Conservation (phyloP, 2,113 vertebrate species). For the Lycocorax pyrrhopterus region DNA sequence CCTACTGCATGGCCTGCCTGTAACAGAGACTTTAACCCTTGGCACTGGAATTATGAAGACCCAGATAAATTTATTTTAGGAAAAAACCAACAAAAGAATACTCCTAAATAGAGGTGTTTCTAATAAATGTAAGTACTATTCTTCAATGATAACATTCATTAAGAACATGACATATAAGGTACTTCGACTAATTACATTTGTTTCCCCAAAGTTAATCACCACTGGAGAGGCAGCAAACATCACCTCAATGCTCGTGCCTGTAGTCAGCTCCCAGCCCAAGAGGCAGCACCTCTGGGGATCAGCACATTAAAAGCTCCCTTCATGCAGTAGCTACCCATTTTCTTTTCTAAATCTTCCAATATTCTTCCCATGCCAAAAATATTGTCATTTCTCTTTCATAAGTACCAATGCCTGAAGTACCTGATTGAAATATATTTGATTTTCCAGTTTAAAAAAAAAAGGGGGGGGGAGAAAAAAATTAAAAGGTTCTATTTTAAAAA, state of each 20-base stretch:
- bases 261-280: neutral
- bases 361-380: neutral
- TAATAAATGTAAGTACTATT: neutral
- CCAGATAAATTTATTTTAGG: neutral
- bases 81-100: rapidly evolving
- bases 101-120: neutral
- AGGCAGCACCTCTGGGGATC: neutral
- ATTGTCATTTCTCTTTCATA: neutral
- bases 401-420: neutral
- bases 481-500: neutral
- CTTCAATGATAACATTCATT: neutral
- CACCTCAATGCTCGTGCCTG: neutral
- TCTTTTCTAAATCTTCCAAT: neutral
- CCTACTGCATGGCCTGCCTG: neutral
- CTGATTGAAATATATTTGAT: neutral
- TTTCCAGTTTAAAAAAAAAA: neutral
- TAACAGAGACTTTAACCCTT: neutral
- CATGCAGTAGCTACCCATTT: neutral
- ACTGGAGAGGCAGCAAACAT: neutral
- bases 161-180: neutral
- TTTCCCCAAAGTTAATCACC: neutral
- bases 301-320: neutral
- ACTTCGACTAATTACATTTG: neutral
- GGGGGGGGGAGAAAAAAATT: neutral
- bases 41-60: neutral